phyloP scores from a whole-genome alignment of 1,140 invertebrate genomes.

The Portunus trituberculatus region DNA sequence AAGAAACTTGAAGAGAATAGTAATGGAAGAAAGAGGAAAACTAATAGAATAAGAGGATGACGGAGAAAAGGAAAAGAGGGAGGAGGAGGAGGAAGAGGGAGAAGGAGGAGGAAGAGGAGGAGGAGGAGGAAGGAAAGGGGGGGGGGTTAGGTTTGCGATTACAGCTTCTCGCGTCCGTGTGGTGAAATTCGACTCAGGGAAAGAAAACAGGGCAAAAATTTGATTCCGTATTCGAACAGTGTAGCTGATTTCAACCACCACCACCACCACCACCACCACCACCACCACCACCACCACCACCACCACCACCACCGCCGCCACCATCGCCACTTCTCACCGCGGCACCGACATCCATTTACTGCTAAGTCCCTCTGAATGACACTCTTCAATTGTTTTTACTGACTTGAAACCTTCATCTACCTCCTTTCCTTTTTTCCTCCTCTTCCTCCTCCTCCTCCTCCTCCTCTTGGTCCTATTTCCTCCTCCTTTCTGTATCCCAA shows the following conservation, averaged over 20 bases:
- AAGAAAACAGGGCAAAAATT: conserved; percentile 24
- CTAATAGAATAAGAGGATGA: background rate
- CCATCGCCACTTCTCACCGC: too few relatives aligned
- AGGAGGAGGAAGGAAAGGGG: background rate
- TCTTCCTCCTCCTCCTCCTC: too few relatives aligned
- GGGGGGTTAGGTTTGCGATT: background rate
- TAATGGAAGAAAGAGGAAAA: background rate
- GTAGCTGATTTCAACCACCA: background rate
- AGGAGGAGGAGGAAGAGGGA: background rate
- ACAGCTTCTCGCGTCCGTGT: background rate
- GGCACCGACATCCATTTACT: too few relatives aligned
- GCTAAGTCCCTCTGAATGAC: too few relatives aligned
- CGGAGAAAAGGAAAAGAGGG: background rate
- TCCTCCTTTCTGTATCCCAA: background rate
- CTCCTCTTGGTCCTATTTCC: background rate
- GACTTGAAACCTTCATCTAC: too few relatives aligned
- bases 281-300: too few relatives aligned
- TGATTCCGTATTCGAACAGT: background rate
- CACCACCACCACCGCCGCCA: too few relatives aligned
- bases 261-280: too few relatives aligned
- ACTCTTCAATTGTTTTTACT: too few relatives aligned
- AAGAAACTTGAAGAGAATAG: background rate
- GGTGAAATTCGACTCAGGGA: background rate
- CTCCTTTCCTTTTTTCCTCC: too few relatives aligned
- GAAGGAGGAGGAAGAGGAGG: background rate